phyloP scores from a whole-genome alignment of 2,113 vertebrate species.

The Nothobranchius kuhntae region DNA sequence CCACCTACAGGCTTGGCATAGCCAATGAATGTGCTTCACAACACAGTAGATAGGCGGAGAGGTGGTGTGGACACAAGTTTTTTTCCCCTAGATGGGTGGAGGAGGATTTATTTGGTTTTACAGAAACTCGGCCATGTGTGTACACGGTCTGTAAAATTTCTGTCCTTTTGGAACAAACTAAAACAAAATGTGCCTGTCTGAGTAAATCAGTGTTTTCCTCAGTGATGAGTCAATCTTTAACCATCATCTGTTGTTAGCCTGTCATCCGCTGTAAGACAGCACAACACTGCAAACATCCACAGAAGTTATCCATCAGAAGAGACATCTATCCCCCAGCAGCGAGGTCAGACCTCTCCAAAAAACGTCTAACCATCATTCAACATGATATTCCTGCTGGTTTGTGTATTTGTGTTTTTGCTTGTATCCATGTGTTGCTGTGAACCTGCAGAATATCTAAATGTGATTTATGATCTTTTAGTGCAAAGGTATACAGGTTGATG shows the following conservation, averaged over 20 bases:
- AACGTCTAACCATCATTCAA: conserved; percentile 17
- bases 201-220: background rate
- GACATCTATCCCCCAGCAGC: background rate
- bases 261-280: background rate
- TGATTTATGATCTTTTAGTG: conserved; percentile 22
- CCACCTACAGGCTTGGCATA: too few relatives aligned
- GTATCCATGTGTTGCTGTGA: background rate
- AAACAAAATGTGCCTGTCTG: background rate
- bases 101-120: too few relatives aligned
- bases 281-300: background rate
- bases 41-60: too few relatives aligned
- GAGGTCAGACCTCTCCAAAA: conserved; percentile 1
- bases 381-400: background rate
- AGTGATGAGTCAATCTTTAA: background rate
- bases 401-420: conserved; percentile 2
- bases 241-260: background rate
- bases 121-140: too few relatives aligned
- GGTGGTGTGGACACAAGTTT: too few relatives aligned
- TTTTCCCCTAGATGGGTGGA: too few relatives aligned
- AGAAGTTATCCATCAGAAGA: conserved; percentile 24
- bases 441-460: conserved; percentile 3
- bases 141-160: too few relatives aligned
- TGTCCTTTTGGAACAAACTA: background rate
- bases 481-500: conserved; percentile 30
- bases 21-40: too few relatives aligned